Evolutionary conservation across 2,888 invertebrate genomes (phyloP).

Genomic region (Cryptus armator): DNA sequence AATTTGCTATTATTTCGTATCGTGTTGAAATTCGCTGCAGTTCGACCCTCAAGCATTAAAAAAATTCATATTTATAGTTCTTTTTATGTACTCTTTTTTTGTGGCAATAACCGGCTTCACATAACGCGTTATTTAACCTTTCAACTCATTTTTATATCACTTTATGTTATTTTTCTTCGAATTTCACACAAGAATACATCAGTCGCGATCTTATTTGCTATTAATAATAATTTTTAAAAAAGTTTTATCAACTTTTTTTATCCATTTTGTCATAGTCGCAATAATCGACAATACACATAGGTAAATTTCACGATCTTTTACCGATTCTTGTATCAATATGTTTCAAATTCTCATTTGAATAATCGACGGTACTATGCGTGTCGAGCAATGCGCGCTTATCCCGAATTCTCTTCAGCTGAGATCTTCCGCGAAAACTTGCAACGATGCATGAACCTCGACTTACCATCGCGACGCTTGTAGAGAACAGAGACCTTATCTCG

Average conservation of each 20-base stretch:
- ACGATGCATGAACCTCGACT: constrained; percentile 16
- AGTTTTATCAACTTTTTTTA: no score
- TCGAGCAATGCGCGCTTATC: not conserved
- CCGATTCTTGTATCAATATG: no score
- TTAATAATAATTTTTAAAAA: no score
- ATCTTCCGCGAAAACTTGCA: not conserved
- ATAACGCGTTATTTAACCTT: no score
- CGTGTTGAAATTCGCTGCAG: not conserved
- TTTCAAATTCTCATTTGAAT: not conserved
- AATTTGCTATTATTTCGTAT: not conserved
- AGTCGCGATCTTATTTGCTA: no score
- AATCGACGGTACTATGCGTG: not conserved
- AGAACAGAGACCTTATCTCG: constrained; percentile 53
- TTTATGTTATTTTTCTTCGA: no score
- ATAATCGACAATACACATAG: no score
- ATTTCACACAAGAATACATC: no score
- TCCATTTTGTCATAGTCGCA: no score
- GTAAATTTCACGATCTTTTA: no score
- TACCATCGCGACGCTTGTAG: not conserved
- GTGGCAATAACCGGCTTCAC: no score
- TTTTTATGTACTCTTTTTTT: not conserved
- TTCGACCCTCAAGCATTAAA: not conserved
- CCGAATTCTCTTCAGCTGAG: not conserved
- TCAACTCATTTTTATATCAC: no score
- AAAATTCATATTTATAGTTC: not conserved